These are phyloP conservation scores for Drosophila mayri DNA, from an alignment of 1,140 invertebrate species.

Conservation along the genomic window DNA sequence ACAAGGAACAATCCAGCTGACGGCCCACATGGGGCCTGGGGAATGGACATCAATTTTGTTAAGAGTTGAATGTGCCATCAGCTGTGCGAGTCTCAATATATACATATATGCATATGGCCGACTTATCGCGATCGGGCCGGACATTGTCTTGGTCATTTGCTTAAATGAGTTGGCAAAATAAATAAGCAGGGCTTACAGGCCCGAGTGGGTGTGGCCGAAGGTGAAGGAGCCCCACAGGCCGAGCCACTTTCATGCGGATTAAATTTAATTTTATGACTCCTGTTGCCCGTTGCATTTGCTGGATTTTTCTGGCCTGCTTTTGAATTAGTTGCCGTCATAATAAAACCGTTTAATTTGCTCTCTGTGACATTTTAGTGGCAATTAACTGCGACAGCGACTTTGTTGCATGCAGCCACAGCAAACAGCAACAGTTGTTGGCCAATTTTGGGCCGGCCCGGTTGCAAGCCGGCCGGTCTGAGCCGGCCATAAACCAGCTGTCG, in stretches of 20 bases:
- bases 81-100: slow-evolving; percentile 3
- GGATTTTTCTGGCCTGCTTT: slow-evolving; percentile 11
- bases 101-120: slow-evolving; percentile 18
- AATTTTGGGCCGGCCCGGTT: slow-evolving; percentile 49
- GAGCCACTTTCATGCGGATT: slow-evolving; percentile 68
- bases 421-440: slow-evolving; percentile 33
- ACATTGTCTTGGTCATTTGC: slow-evolving; percentile 74
- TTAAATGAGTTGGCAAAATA: slow-evolving; percentile 77
- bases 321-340: slow-evolving; percentile 65
- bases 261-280: slow-evolving; percentile 75
- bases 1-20: slow-evolving; percentile 18
- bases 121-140: slow-evolving; percentile 67
- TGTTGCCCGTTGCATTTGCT: slow-evolving; percentile 53
- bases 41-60: slow-evolving; percentile 62
- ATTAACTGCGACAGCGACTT: slow-evolving; percentile 46
- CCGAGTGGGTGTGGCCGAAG: slow-evolving; percentile 61
- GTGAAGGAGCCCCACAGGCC: slow-evolving; percentile 38
- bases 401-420: slow-evolving; percentile 69
- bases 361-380: slow-evolving; percentile 57
- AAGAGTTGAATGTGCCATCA: slow-evolving; percentile 75
- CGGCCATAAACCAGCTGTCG: slow-evolving; percentile 63
- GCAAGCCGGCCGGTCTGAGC: slow-evolving; percentile 53
- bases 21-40: slow-evolving; percentile 12
- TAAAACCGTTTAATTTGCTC: slow-evolving; percentile 68
- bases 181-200: slow-evolving; percentile 50